Evolutionary conservation across 2,113 vertebrate genomes (phyloP).

Genomic region (Paramormyrops kingsleyae): DNA sequence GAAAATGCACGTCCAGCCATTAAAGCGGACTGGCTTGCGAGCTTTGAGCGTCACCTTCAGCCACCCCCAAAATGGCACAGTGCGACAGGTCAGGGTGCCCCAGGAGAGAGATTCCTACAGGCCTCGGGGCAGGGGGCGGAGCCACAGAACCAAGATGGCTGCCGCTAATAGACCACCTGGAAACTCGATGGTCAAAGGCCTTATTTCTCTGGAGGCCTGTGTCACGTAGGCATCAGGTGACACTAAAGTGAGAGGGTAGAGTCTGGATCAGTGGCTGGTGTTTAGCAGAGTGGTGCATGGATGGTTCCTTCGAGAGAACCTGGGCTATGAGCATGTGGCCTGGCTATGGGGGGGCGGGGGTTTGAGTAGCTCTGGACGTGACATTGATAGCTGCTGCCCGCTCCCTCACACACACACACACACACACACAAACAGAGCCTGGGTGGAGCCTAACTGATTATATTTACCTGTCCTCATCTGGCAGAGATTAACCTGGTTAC

Average conservation of each 20-base stretch:
- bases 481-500: conserved; percentile 39
- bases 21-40: not conserved
- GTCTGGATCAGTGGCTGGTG: not conserved
- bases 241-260: not conserved
- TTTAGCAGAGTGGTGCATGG: not conserved
- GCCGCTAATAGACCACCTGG: not conserved
- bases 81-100: not conserved
- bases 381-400: conserved; percentile 15
- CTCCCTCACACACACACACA: not conserved
- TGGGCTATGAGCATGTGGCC: not conserved
- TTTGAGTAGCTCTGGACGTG: not conserved
- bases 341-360: not conserved
- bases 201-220: not conserved
- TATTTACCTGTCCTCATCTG: conserved; percentile 33
- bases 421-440: not conserved
- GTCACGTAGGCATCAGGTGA: not conserved
- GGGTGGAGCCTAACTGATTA: conserved; percentile 23
- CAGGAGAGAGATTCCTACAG: not conserved
- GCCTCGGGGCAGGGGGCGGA: not conserved
- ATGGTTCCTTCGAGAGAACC: not conserved
- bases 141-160: not conserved
- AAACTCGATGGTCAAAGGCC: not conserved
- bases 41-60: not conserved
- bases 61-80: not conserved
- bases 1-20: not conserved